Evolutionary conservation across 1,140 invertebrate species (phyloP).

Genomic region (Metopolophium dirhodum): DNA sequence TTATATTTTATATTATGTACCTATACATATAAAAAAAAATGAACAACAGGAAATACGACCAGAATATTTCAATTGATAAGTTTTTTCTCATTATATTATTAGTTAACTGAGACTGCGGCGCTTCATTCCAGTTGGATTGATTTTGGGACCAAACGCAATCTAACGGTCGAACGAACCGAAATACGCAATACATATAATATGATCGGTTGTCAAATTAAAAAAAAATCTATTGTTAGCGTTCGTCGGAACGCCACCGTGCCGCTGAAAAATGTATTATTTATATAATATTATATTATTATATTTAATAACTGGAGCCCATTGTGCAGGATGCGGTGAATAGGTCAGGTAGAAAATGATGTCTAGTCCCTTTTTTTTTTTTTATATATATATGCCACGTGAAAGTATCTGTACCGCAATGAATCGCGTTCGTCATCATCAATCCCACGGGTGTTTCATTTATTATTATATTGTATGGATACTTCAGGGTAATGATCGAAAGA

Average conservation of each 20-base stretch:
- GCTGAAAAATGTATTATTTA: slow-evolving; percentile 42
- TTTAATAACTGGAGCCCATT: slow-evolving; percentile 51
- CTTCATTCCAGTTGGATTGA: slow-evolving; percentile 54
- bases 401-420: not conserved
- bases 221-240: slow-evolving; percentile 45
- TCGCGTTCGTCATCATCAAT: not conserved
- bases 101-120: slow-evolving; percentile 23
- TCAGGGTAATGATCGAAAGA: slow-evolving; percentile 25
- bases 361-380: slow-evolving; percentile 34
- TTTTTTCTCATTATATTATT: slow-evolving; percentile 39
- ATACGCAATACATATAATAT: slow-evolving; percentile 53
- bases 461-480: slow-evolving; percentile 13
- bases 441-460: slow-evolving; percentile 54
- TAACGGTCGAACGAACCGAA: slow-evolving; percentile 54
- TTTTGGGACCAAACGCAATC: slow-evolving; percentile 38
- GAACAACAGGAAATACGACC: slow-evolving; percentile 39
- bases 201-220: slow-evolving; percentile 55
- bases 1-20: not conserved
- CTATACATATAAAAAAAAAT: not conserved
- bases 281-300: slow-evolving; percentile 39
- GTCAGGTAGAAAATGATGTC: slow-evolving; percentile 55
- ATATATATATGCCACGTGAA: not conserved
- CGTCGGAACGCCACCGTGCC: slow-evolving; percentile 25
- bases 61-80: slow-evolving; percentile 47
- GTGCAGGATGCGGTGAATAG: slow-evolving; percentile 29